These are phyloP conservation scores for Megaceryle alcyon DNA, from an alignment of 2,797 vertebrate species.

Conservation along the genomic window DNA sequence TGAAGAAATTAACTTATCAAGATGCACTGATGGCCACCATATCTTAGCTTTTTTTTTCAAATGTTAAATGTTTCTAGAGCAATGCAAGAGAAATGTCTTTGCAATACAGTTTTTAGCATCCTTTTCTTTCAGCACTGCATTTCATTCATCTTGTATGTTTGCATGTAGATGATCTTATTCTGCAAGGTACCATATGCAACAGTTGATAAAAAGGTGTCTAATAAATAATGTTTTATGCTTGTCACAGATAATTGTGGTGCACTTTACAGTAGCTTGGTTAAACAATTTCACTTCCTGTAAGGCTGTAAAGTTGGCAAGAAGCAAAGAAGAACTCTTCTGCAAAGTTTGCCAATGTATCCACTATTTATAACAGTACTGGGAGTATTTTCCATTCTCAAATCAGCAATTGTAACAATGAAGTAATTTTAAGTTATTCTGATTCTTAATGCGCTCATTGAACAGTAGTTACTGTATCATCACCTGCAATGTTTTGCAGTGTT, in stretches of 20 bases:
- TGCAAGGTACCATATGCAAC: not conserved
- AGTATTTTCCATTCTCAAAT: constrained; percentile 32
- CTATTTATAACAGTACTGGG: not conserved
- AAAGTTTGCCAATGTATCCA: not conserved
- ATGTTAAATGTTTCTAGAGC: not conserved
- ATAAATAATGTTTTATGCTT: not conserved
- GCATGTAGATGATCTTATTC: not conserved
- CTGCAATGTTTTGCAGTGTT: constrained; percentile 24
- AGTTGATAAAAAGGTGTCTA: not conserved
- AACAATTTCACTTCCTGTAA: not conserved
- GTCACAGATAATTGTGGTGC: not conserved
- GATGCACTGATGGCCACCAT: not conserved
- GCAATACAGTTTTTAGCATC: not conserved
- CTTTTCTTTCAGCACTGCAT: not conserved
- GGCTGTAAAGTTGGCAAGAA: not conserved
- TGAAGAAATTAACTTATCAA: not conserved
- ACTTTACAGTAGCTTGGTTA: not conserved
- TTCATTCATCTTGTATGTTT: not conserved
- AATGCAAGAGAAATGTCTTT: not conserved
- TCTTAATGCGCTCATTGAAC: constrained; percentile 8
- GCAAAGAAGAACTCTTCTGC: not conserved
- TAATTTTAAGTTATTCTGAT: constrained; percentile 25
- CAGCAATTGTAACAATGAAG: constrained; percentile 33
- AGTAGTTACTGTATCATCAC: constrained; percentile 53
- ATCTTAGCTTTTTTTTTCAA: fast-evolving